Evolutionary conservation across 2,888 invertebrate genomes (phyloP), one percentile per base, ranked within the genome.

Genomic region (Leptopilina syphax): DNA sequence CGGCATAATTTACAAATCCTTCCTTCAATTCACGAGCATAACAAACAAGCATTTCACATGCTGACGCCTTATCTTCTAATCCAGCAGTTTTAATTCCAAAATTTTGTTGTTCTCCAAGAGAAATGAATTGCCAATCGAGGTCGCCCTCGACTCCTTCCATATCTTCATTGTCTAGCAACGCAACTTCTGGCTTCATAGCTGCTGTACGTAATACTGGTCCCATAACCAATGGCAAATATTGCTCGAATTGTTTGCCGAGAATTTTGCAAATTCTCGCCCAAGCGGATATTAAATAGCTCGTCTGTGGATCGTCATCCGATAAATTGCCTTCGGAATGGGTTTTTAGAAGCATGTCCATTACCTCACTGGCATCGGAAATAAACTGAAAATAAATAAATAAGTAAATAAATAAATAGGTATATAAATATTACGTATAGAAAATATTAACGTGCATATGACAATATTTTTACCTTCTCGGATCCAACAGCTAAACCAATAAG

Each of bases 181-280:
- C 97, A 66, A 98, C 97, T 92, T 98, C 98, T 0, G 98, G 98
- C 91, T 97, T 98, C 94, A 98, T 95, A 6, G 97, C 95, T 8
- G 98, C 98, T 4, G 98, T 97, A 87, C 96, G 95, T 93, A 98
- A 94, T 66, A 98, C 98, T 0, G 98, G 97, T 44, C 96, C 96
- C 97, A 98, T 98, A n/a, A 98, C 98, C 92, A 97, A 93, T 0
- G 98, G 98, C 79, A 98, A 93, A 91, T 98, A 98, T 87, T 97
- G 97, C 85, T 97, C 96, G 90, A 98, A 98, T 87, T 96, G 95
- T 90, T 94, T 96, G 92, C 95, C 96, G 92, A 98, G 94, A 87
- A 98, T 97, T 92, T 98, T 98, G 93, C 99, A 99, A 92, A 99
- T 98, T 85, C 99, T 95, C 0, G 99, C 98, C 99, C 99, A 99